Percentiles rank a stretch among this genome's conserved stretches.
Evolutionary conservation across 64 coral and sea anemone species (phyloP).

Genomic region (Pocillopora verrucosa): DNA sequence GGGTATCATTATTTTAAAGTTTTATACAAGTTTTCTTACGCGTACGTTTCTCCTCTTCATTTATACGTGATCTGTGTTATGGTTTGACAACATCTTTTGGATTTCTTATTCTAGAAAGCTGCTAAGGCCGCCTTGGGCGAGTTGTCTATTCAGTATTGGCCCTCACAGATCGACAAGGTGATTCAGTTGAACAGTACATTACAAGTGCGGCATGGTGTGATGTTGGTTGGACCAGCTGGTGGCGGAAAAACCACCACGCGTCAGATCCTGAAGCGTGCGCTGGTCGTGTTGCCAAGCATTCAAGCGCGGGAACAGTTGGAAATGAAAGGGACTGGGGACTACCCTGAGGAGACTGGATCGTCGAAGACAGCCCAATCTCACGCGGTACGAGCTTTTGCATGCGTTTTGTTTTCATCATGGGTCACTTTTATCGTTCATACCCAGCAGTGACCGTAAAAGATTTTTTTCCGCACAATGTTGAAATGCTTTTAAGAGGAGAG

Average conservation of each 20-base stretch:
- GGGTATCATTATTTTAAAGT: too few species aligned
- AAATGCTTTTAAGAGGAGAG: neutral
- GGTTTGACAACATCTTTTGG: neutral
- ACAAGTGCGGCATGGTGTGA: slow-evolving; percentile 78
- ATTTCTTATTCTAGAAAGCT: slow-evolving; percentile 58
- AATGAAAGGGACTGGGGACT: slow-evolving; percentile 5
- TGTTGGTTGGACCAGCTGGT: slow-evolving; percentile 86
- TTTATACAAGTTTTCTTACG: too few species aligned
- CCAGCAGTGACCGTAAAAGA: too few species aligned
- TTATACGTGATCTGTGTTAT: neutral
- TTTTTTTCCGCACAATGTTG: neutral
- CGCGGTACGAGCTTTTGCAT: slow-evolving; percentile 20
- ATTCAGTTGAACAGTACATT: slow-evolving; percentile 82
- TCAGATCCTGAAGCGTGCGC: slow-evolving; percentile 78
- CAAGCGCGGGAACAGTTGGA: slow-evolving; percentile 50
- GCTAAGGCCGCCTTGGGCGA: slow-evolving; percentile 62
- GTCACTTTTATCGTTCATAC: too few species aligned
- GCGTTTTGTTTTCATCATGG: neutral
- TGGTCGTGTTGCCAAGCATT: slow-evolving; percentile 74
- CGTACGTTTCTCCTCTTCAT: too few species aligned
- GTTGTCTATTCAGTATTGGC: slow-evolving; percentile 66
- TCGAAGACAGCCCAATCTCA: slow-evolving; percentile 20
- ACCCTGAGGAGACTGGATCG: slow-evolving; percentile 37
- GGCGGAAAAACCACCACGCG: slow-evolving; percentile 88
- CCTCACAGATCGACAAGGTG: slow-evolving; percentile 82